These are phyloP conservation scores for Nomada ferruginata DNA, from an alignment of 2,888 invertebrate species.

Conservation along the genomic window DNA sequence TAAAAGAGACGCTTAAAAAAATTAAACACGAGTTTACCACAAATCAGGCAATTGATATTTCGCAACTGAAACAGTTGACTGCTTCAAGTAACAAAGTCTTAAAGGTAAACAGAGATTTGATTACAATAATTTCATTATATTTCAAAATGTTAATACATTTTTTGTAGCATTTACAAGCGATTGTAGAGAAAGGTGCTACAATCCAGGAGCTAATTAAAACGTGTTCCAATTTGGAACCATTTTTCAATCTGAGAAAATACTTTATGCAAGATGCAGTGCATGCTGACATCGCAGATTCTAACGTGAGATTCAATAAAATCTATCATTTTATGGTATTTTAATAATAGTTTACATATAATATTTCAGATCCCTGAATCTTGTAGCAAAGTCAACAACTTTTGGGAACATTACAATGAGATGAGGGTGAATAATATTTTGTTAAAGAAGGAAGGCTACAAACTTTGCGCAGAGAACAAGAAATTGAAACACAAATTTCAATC, in stretches of 20 bases:
- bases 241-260: constrained; percentile 70
- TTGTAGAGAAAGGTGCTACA: constrained; percentile 86
- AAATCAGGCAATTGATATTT: constrained; percentile 85
- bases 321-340: neutral
- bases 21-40: constrained; percentile 86
- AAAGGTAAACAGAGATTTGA: constrained; percentile 81
- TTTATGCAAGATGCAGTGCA: constrained; percentile 71
- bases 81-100: constrained; percentile 87
- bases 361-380: constrained; percentile 83
- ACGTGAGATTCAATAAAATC: constrained; percentile 55
- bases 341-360: constrained; percentile 8
- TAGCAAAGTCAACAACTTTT: constrained; percentile 89
- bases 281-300: constrained; percentile 72
- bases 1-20: constrained; percentile 78
- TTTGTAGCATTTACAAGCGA: constrained; percentile 78
- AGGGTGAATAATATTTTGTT: constrained; percentile 82
- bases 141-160: neutral
- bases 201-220: constrained; percentile 87
- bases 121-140: neutral
- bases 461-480: constrained; percentile 87
- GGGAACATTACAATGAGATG: constrained; percentile 87
- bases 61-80: constrained; percentile 87
- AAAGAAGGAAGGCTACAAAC: constrained; percentile 85
- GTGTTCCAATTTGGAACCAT: constrained; percentile 89
- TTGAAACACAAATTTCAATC: constrained; percentile 87